Evolutionary conservation across 2,113 vertebrate genomes (phyloP).

Genomic region (Barbus barbus): DNA sequence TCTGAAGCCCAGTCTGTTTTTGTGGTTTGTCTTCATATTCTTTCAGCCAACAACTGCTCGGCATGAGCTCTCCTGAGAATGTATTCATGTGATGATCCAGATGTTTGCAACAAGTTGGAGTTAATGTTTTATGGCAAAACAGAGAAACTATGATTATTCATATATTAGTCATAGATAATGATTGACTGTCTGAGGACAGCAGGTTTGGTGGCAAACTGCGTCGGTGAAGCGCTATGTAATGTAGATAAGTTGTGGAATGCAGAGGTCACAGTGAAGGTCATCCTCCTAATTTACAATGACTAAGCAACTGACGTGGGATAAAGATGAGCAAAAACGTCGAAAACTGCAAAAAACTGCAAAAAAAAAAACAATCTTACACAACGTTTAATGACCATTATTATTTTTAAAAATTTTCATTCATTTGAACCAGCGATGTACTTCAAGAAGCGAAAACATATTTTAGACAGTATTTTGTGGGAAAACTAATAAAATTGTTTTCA

Average conservation of each 20-base stretch:
- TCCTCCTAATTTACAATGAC: background rate
- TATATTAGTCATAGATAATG: slow-evolving; percentile 17
- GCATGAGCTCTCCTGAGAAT: background rate
- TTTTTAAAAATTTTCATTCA: background rate
- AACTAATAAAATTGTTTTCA: no score
- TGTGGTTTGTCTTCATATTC: background rate
- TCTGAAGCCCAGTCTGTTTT: background rate
- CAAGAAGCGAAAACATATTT: background rate
- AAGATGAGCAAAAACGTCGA: background rate
- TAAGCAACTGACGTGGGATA: background rate
- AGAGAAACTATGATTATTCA: no score
- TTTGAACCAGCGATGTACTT: background rate
- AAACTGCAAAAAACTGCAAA: no score
- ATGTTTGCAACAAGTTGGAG: slow-evolving; percentile 11
- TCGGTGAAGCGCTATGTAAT: background rate
- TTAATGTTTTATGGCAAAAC: background rate
- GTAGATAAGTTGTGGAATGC: background rate
- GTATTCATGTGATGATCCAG: background rate
- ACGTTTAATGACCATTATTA: background rate
- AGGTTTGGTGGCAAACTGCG: background rate
- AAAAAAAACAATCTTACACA: background rate
- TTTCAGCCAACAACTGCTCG: background rate
- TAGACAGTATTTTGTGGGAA: background rate
- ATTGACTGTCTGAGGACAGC: slow-evolving; percentile 45
- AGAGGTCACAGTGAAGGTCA: background rate